Percentiles rank a stretch among this genome's conserved stretches.
Evolutionary conservation across 2,113 vertebrate genomes (phyloP).

Genomic region (Cisticola juncidis): DNA sequence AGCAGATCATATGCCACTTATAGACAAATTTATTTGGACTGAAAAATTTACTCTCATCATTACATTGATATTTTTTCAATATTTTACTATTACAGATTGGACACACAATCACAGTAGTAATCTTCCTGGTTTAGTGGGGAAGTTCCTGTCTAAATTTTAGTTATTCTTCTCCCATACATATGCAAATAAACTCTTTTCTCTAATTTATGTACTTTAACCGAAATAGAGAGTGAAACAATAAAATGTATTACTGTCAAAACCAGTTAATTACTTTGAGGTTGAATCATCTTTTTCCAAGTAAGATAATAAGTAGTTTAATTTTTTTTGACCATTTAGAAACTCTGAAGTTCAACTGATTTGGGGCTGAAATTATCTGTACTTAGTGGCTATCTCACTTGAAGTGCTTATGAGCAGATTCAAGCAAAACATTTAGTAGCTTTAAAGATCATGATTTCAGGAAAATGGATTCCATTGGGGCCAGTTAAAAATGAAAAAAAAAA

Average conservation of each 20-base stretch:
- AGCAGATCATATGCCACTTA: not conserved
- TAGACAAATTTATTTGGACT: not conserved
- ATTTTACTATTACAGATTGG: not conserved
- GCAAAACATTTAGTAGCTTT: not conserved
- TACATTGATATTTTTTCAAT: not conserved
- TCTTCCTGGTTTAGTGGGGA: not conserved
- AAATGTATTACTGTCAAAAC: not conserved
- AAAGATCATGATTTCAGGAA: not conserved
- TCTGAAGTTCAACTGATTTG: not conserved
- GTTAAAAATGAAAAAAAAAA: not conserved
- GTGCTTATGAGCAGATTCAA: not conserved
- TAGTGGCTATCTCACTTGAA: not conserved
- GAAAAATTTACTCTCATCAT: not conserved
- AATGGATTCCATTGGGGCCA: not conserved
- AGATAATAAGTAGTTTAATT: not conserved
- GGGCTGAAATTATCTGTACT: not conserved
- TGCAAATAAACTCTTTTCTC: not conserved
- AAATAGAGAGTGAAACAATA: not conserved
- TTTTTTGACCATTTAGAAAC: not conserved
- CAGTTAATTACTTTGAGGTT: not conserved
- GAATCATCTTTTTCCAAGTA: not conserved
- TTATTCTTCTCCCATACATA: not conserved
- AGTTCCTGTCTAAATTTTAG: not conserved
- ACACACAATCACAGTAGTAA: not conserved
- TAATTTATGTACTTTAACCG: not conserved